Base-by-base conservation (phyloP, 2,113 vertebrate species). In the Siphamia tubifer region DNA sequence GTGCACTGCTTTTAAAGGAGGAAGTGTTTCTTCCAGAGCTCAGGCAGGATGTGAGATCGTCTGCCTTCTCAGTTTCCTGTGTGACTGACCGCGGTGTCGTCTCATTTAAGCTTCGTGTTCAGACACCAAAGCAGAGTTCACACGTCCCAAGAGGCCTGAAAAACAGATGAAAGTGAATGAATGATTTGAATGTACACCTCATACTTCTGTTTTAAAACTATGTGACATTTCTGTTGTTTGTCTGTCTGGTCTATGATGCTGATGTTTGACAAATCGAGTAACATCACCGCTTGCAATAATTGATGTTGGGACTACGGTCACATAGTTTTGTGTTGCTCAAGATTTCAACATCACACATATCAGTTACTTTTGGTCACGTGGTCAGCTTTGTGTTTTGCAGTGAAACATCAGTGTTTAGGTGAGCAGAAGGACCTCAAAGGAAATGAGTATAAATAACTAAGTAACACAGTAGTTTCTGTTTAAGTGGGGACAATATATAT, bases 61-160 rank as follows among this genome's bases (percentile, higher is more conserved):
- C 75, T 88, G 82, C 70, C 65, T 83, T 75, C 60, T 86, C 42
- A n/a, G 77, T 76, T 91, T 92, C 90, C 90, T 89, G 89, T 90
- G 85, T 77, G 87, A 84, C 74, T 85, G 84, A 85, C 85, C 78
- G 82, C 55, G 24, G 54, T 45, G 79, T 79, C 52, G 49, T 63
- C 67, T 74, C 5, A n/a, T 53, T 62, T 72, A 43, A 62, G 64
- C 61, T 49, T 61, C 24, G 8, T n/a, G 17, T 45, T 81, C 70
- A 81, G 79, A 84, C 72, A 21, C 68, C 2, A 42, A 69, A 44
- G 31, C 73, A 27, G 30, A 58, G 62, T 52, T 68, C 38, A 52
- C 39, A 16, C 72, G 43, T 49, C 49, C 44, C 43, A 17, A 39
- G 42, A 63, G 58, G 49, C 12, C 0, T 5, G 40, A 36, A 43